A percentile compares a stretch with the other conserved stretches of the same genome.
phyloP scores from a whole-genome alignment of 2,113 vertebrate genomes.

The Opisthocomus hoazin region DNA sequence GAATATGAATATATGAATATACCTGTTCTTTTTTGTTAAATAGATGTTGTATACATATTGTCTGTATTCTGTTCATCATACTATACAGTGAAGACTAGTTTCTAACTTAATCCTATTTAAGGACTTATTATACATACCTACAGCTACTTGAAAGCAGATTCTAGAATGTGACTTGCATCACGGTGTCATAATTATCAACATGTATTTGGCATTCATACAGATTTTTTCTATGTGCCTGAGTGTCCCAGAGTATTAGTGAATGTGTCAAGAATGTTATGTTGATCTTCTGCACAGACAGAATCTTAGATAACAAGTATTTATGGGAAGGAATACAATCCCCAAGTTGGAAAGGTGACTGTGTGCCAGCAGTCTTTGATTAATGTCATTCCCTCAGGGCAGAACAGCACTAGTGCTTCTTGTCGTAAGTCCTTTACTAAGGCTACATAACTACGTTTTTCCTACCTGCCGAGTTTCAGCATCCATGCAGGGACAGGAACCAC shows the following conservation, averaged over 20 bases:
- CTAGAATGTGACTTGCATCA: neutral
- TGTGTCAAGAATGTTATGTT: neutral
- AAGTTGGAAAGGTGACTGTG: neutral
- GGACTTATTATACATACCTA: neutral
- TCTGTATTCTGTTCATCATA: neutral
- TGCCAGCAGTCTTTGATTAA: neutral
- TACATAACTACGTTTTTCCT: neutral
- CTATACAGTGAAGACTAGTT: neutral
- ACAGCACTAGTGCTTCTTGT: neutral
- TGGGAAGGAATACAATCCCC: neutral
- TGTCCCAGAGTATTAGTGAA: neutral
- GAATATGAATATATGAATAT: too few relatives aligned
- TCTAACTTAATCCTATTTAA: neutral
- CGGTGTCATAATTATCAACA: neutral
- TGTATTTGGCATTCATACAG: neutral
- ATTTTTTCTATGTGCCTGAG: neutral
- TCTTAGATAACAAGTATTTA: neutral
- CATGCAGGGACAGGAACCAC: too few relatives aligned
- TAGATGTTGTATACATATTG: neutral
- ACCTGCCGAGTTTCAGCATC: too few relatives aligned
- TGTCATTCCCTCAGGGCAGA: neutral
- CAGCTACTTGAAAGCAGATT: neutral
- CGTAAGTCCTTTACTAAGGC: neutral
- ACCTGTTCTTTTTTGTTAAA: neutral
- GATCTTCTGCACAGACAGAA: neutral